Conservation (phyloP, 2,113 vertebrate genomes). For the Xerus inauris region DNA sequence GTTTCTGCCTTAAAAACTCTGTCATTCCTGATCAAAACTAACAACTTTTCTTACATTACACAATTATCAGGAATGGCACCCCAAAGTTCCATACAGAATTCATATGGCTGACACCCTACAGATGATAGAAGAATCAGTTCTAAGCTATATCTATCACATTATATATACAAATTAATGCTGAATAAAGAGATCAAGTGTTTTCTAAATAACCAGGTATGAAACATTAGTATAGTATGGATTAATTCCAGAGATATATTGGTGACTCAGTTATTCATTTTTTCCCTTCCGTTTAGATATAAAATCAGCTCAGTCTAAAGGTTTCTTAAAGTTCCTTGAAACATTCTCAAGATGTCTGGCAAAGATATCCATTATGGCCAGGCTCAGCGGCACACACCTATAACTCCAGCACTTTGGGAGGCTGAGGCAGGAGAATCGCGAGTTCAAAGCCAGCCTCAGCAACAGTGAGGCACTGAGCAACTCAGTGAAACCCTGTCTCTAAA, state of each 20-base stretch:
- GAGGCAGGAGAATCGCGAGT: too few species aligned
- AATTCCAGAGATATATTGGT: not conserved
- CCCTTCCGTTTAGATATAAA: constrained; percentile 9
- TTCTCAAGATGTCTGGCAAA: not conserved
- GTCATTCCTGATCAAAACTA: not conserved
- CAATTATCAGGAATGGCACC: not conserved
- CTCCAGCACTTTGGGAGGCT: too few species aligned
- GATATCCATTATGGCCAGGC: too few species aligned
- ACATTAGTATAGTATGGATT: not conserved
- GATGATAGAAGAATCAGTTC: not conserved
- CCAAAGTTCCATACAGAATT: not conserved
- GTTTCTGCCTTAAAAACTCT: not conserved
- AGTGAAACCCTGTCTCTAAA: too few species aligned
- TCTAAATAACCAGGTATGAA: not conserved
- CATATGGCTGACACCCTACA: not conserved
- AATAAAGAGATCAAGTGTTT: constrained; percentile 32
- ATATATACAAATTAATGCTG: not conserved
- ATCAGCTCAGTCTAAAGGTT: not conserved
- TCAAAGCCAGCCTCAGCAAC: too few species aligned
- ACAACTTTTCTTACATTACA: not conserved
- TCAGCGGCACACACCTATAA: too few species aligned
- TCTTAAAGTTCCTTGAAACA: constrained; percentile 9
- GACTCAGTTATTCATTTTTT: not conserved
- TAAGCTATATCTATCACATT: not conserved
- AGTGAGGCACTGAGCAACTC: too few species aligned